phyloP scores from a whole-genome alignment of 2,888 invertebrate species.

The Hypercompe scribonia region DNA sequence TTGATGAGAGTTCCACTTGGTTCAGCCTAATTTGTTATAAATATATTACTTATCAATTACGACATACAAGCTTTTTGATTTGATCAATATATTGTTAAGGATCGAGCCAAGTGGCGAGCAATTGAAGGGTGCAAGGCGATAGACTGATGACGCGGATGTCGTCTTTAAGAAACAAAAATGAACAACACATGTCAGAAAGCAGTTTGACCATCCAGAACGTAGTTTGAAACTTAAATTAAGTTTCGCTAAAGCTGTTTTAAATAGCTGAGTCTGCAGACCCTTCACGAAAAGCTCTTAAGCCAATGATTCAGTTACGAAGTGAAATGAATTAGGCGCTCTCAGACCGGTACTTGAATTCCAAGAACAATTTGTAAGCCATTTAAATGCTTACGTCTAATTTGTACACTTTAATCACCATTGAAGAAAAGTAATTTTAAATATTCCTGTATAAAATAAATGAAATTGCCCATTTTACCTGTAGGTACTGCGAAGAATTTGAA shows the following conservation, averaged over 20 bases:
- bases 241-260: slow-evolving; percentile 1
- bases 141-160: too few relatives aligned
- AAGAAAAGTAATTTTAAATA: slow-evolving; percentile 3
- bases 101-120: too few relatives aligned
- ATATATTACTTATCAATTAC: too few relatives aligned
- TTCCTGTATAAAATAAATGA: neutral
- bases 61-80: too few relatives aligned
- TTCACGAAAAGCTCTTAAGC: slow-evolving; percentile 28
- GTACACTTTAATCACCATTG: slow-evolving; percentile 9
- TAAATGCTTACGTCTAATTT: slow-evolving; percentile 11
- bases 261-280: slow-evolving; percentile 17
- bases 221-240: neutral
- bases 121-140: too few relatives aligned
- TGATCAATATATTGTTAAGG: too few relatives aligned
- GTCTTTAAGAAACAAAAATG: neutral
- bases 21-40: too few relatives aligned
- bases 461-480: neutral
- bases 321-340: slow-evolving; percentile 23
- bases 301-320: slow-evolving; percentile 35
- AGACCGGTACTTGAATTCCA: slow-evolving; percentile 7
- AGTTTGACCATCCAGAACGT: neutral
- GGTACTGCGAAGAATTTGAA: neutral
- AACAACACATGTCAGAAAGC: neutral
- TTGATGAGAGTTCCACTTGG: too few relatives aligned
- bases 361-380: slow-evolving; percentile 12